Base-by-base conservation (phyloP, 2,888 invertebrate species). In the Eledone cirrhosa region DNA sequence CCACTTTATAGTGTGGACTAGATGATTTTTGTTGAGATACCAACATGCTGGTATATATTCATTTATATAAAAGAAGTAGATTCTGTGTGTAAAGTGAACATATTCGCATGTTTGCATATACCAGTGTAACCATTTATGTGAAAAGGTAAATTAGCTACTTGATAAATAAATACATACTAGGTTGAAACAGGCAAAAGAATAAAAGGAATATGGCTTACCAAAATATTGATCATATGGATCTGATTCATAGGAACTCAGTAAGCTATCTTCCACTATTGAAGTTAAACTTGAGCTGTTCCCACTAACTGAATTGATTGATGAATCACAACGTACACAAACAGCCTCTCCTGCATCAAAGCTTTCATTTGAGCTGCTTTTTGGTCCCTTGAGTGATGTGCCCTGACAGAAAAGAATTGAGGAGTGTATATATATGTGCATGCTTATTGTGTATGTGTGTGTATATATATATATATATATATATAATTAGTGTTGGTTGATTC, bases 221-320 rank as follows among this genome's bases (percentile, higher is more conserved):
- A 11, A 41, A 41, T 41, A 41, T 41, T 41, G 41, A 41, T 41
- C 41, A 41, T 41, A 41, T 41, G 41, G 41, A 41, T 41, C 41
- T 41, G 41, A 41, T 41, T 41, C 41, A 41, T 8, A 41, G 3
- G 41, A 41, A 41, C 3, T 8, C 11, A 41, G 0, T 41, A 11
- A 41, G 41, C 41, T 41, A 8, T 41, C 41, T 41, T 41, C 41
- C 11, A 41, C 11, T 5, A 41, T 3, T 41, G 90, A 90, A 82
- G 88, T 88, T 24, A 89, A 88, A 65, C 87, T 89, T 33, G 90
- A 90, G 78, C 89, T 88, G 7, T 88, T 89, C 77, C 89, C 83
- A 81, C 89, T 89, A 78, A 82, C 78, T 33, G 83, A 82, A 2
- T 81, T 76, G 11, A 81, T 81, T 0, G 88, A 87, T 5, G 86